Evolutionary conservation across 2,888 invertebrate genomes (phyloP), one percentile per base, ranked within the genome.

Genomic region (Parthenolecanium corni): DNA sequence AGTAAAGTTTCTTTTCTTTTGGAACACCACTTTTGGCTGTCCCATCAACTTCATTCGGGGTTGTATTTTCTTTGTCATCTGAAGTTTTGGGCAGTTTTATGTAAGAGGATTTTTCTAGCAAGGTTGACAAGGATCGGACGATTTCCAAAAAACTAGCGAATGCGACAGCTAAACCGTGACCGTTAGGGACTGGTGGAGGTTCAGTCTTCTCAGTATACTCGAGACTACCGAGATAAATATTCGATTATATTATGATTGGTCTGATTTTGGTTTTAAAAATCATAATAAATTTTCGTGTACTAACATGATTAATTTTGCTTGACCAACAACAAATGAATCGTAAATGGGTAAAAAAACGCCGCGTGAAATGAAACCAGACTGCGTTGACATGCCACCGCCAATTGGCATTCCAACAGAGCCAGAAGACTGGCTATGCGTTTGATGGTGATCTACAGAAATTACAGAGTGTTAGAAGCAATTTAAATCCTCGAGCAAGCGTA

Each of bases 191-290:
- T 12, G 81, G 75, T 0, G 95, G 95, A 6, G 96, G 90, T 70
- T 98, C 97, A 18, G 86, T 81, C 73, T 95, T 92, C 71, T 98
- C 98, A 70, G 96, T 74, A 86, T 95, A 89, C 74, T 98, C 98
- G 73, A 97, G 79, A 72, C 94, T 92, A 73, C 63, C 40, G 49
- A 38, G n/a, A 40, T 47, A n/a, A 16, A 61, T 11, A 9, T 49
- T 6, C 9, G 31, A 9, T 31, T 21, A 3, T 49, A 20, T 20
- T 20, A 20, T 21, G 11, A 6, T 2, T 2, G 14, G 11, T 20
- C 18, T 11, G 23, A 2, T 21, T 11, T 21, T 3, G 5, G 14
- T 11, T 9, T 20, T 9, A 1, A 21, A 23, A 16, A 6, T 3
- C 16, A 4, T 5, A 6, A 18, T 12, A 24, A n/a, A 5, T 14